Evolutionary conservation across 2,113 vertebrate species (phyloP).

Genomic region (Pelvicachromis taeniatus): DNA sequence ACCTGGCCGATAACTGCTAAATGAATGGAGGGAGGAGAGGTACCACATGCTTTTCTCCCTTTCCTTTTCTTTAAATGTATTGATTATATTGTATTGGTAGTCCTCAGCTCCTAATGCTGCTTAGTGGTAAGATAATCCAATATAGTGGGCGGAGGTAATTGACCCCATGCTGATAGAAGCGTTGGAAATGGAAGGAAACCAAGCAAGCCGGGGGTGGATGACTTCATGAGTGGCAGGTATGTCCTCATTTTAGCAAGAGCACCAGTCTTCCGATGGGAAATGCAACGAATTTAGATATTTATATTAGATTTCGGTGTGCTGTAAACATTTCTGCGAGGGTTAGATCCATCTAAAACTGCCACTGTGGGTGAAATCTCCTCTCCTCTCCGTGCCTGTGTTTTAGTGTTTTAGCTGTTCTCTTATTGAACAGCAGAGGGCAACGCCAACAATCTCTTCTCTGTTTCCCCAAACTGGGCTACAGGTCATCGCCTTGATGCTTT

Average conservation of each 20-base stretch:
- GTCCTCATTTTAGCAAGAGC: background rate
- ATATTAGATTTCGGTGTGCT: background rate
- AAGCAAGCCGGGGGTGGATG: background rate
- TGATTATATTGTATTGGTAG: constrained; percentile 52
- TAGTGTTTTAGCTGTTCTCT: background rate
- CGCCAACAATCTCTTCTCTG: constrained; percentile 26
- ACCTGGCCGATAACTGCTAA: constrained; percentile 25
- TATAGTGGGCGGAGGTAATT: constrained; percentile 42
- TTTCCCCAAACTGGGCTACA: constrained; percentile 47
- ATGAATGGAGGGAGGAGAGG: background rate
- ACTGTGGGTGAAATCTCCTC: background rate
- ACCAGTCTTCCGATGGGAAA: background rate
- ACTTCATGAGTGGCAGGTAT: constrained; percentile 14
- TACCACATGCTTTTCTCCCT: background rate
- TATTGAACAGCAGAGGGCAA: constrained; percentile 62
- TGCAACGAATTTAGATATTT: background rate
- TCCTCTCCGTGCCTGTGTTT: background rate
- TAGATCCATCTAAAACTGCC: background rate
- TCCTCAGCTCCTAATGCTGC: constrained; percentile 37
- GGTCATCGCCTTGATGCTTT: constrained; percentile 47
- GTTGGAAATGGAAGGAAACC: background rate
- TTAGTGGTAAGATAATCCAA: constrained; percentile 53
- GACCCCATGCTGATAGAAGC: constrained; percentile 49
- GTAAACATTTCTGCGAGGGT: background rate
- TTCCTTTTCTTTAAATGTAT: constrained; percentile 16